phyloP scores from a whole-genome alignment of 92 coral and sea anemone genomes.

The Virgularia gustaviana region DNA sequence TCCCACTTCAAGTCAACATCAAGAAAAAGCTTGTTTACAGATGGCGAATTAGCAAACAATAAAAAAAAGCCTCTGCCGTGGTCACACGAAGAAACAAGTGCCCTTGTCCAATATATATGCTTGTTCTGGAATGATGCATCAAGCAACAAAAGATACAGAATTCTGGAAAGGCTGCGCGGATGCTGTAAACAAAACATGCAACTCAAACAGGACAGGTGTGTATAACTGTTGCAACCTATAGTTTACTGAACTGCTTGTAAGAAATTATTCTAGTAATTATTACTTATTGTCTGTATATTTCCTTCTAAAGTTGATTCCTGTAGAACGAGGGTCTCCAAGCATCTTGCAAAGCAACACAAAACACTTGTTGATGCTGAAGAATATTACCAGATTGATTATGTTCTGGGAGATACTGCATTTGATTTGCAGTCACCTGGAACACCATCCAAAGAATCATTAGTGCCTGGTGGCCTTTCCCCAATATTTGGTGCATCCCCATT shows the following conservation, averaged over 20 bases:
- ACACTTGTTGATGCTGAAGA: conserved; percentile 56
- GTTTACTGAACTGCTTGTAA: too few relatives aligned
- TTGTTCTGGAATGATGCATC: conserved; percentile 51
- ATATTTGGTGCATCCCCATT: neutral
- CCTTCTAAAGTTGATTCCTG: conserved; percentile 46
- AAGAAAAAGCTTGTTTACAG: conserved; percentile 16
- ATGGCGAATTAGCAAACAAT: neutral
- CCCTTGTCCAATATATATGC: conserved; percentile 55
- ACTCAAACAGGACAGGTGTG: conserved; percentile 54
- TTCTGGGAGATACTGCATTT: neutral
- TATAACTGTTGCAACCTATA: too few relatives aligned
- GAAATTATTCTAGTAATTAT: neutral
- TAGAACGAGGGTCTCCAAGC: conserved; percentile 48
- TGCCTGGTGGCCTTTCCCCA: neutral
- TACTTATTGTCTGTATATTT: neutral
- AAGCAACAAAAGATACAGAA: conserved; percentile 31
- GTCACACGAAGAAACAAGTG: conserved; percentile 40
- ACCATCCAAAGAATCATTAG: neutral
- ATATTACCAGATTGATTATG: conserved; percentile 36
- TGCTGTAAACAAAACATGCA: conserved; percentile 51
- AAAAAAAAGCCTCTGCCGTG: too few relatives aligned
- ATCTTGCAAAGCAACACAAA: conserved; percentile 18
- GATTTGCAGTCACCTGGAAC: neutral
- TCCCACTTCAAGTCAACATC: neutral
- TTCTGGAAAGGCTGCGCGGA: conserved; percentile 54